Base-by-base conservation (phyloP, 2,113 vertebrate species). In the Triplophysa siluroides region DNA sequence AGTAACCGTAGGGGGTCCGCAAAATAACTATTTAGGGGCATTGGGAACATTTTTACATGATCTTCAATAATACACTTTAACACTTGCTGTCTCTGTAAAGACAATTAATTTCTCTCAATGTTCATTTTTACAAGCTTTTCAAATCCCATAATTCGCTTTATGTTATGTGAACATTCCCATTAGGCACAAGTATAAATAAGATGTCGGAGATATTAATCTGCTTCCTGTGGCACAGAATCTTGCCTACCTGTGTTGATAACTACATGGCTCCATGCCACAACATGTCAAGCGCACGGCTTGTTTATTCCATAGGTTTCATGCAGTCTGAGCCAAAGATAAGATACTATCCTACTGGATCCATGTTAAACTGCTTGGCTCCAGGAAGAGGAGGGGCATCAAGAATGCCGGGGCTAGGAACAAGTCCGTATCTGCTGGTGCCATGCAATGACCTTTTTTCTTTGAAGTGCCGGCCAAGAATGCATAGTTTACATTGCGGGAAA, bases 391-490 rank as follows among this genome's bases (percentile, higher is more conserved):
- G 71, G 29, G 67, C 21, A 16, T 45, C 41, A 52, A 45, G 62
- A 78, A 73, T 41, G 19, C 54, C 50, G 60, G 61, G 72, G 81
- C 72, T 18, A 24, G 67, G 78, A 87, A 88, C 90, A 88, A 87
- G 91, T 91, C 88, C 87, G 85, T 88, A 90, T 91, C 78, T 83
- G 90, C 85, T 82, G 83, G 81, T 77, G 86, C 79, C 67, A 63
- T 64, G 75, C 64, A 71, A 78, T 81, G 87, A 89, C 86, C 90
- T 83, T 2, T 26, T 58, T 66, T 72, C 50, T 93, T 92, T 93
- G 91, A 93, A 91, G 89, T 71, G 52, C 0, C 9, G 69, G 88
- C 91, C 89, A 93, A 86, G 84, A 88, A 91, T 92, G 89, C 88
- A 89, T 83, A 85, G 85, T 88, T 90, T 88, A 86, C 88, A 87